A percentile compares a stretch with the other conserved stretches of the same genome.
phyloP scores from a whole-genome alignment of 1,140 invertebrate species.

The Andrena cerasifolii region DNA sequence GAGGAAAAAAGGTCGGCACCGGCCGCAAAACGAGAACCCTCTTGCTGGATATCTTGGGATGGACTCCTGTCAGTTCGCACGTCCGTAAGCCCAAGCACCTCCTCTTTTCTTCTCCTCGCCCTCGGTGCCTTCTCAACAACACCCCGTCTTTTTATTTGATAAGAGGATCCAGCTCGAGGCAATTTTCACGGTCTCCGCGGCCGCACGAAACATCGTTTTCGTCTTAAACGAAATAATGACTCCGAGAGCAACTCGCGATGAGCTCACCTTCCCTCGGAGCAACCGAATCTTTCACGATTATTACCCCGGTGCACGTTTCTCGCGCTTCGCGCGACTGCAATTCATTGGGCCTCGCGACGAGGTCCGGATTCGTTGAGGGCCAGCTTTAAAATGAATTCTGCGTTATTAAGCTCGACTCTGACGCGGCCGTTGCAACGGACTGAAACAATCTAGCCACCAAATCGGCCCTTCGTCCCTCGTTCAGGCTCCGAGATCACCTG shows the following conservation, averaged over 20 bases:
- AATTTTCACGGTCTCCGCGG: constrained; percentile 65
- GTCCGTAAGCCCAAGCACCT: constrained; percentile 62
- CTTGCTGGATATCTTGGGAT: constrained; percentile 65
- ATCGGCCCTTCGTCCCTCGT: constrained; percentile 15
- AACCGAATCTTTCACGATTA: constrained; percentile 41
- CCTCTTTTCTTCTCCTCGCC: constrained; percentile 60
- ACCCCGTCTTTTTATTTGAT: constrained; percentile 68
- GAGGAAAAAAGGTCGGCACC: constrained; percentile 65
- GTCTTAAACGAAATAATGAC: constrained; percentile 67
- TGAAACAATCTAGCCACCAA: constrained; percentile 24
- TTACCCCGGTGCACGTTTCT: constrained; percentile 12
- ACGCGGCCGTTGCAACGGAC: constrained; percentile 11
- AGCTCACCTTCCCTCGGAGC: constrained; percentile 24
- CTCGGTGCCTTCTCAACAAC: constrained; percentile 40
- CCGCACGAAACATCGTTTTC: constrained; percentile 62
- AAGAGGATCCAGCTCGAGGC: constrained; percentile 63
- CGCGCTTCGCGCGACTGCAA: not conserved
- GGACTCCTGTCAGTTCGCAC: constrained; percentile 76
- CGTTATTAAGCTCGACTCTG: constrained; percentile 31
- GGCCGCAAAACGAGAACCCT: constrained; percentile 71
- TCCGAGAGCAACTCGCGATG: constrained; percentile 49
- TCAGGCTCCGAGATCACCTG: constrained; percentile 16
- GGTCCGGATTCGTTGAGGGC: not conserved
- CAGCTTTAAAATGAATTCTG: not conserved
- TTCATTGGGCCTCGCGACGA: not conserved